Base-by-base conservation (phyloP, 1,140 invertebrate genomes). In the Ditylenchus dipsaci region DNA sequence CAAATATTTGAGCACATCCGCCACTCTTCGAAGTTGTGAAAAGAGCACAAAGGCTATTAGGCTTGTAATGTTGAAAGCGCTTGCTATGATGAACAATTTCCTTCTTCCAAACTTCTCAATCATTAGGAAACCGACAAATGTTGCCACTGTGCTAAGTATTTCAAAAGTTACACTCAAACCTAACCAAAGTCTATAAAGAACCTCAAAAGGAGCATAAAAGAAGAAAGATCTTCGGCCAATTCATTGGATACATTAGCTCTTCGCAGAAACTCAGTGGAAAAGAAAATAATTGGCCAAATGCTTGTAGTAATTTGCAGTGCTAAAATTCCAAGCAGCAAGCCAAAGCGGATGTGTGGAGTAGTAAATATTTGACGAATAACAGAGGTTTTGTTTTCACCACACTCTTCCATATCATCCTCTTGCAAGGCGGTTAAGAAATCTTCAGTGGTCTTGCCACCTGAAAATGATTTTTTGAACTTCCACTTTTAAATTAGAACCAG, bases 221-320 rank as follows among this genome's bases (percentile, higher is more conserved):
- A 65, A 1, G 76, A 77, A 11, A 78, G 61, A 26, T 30, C 30
- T 45, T 77, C 71, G 15, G 76, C 76, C 23, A 65, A 26, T 11
- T 71, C 56, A 42, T 63, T 38, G 11, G 64, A 63, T 15, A 77
- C 69, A 27, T 65, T 73, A 17, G 75, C 67, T 11, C 59, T 47
- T 19, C 62, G 38, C 7, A 77, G 57, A 23, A 77, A 74, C 19
- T 77, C 76, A 7, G 76, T 77, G 11, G 76, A 77, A 47, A 63
- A 77, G 33, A 71, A 77, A 17, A 77, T 53, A 1, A 77, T 33
- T 29, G 76, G 71, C 76, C 76, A 77, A 17, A 77, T 59, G 1
- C 75, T 77, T n/a, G 59, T 30, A 8, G 76, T 77, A n/a, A 77
- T 29, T 27, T 77, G 76, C 26, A 77, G 63, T 19, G 76, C 67